These are phyloP conservation scores for Urosaurus nigricauda DNA, from an alignment of 2,797 vertebrate genomes.

Conservation along the genomic window DNA sequence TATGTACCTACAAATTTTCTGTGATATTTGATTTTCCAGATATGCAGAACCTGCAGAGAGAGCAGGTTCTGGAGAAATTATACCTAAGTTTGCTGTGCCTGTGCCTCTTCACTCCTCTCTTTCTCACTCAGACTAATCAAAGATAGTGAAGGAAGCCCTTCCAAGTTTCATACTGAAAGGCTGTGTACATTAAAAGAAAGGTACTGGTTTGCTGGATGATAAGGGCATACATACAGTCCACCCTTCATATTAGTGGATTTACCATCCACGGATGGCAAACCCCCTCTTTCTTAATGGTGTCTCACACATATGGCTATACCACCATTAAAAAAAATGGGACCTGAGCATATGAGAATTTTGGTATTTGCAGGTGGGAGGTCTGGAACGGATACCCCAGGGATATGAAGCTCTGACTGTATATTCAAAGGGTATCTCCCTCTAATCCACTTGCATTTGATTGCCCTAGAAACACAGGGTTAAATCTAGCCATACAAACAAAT, in stretches of 20 bases:
- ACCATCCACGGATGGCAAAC: no score
- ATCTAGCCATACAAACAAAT: no score
- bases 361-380: no score
- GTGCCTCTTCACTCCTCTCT: neutral
- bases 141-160: neutral
- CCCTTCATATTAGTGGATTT: neutral
- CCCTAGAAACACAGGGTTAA: neutral
- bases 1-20: no score
- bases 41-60: neutral
- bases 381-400: no score
- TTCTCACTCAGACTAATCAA: neutral
- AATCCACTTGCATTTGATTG: neutral
- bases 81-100: no score
- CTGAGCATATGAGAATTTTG: no score
- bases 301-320: no score
- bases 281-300: no score
- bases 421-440: no score
- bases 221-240: neutral
- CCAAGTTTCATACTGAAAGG: neutral
- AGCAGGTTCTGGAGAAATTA: neutral
- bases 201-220: neutral
- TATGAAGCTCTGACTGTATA: no score
- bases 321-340: no score
- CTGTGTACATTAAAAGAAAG: neutral
- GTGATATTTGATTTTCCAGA: neutral